phyloP scores from a whole-genome alignment of 2,888 invertebrate species.

The Lapara coniferarum region DNA sequence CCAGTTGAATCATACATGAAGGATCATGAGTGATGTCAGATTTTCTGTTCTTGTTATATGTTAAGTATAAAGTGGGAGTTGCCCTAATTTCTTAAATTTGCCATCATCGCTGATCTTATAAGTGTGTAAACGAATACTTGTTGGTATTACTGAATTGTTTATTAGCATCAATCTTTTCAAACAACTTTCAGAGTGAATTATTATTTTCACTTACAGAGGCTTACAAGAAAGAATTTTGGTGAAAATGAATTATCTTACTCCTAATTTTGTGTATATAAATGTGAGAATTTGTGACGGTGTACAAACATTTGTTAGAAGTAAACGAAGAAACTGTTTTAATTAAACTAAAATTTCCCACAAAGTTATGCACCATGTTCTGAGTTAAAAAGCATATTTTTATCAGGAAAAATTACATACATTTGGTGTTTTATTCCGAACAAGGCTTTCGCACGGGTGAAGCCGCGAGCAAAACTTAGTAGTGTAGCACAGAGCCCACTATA shows the following conservation, averaged over 20 bases:
- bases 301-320: no score
- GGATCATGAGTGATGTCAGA: conserved; percentile 59
- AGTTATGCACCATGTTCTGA: no score
- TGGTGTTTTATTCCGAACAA: no score
- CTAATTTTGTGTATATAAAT: no score
- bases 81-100: conserved; percentile 29
- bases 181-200: background rate
- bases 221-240: background rate
- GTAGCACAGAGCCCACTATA: no score
- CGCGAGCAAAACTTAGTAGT: background rate
- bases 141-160: conserved; percentile 20
- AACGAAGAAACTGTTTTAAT: no score
- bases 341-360: no score
- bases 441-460: background rate
- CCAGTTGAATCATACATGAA: conserved; percentile 56
- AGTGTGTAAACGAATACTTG: conserved; percentile 30
- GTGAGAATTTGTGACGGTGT: no score
- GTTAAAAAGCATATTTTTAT: no score
- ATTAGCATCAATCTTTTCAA: background rate
- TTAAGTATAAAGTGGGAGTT: conserved; percentile 42
- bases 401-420: no score
- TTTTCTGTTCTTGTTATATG: conserved; percentile 43
- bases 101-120: conserved; percentile 27
- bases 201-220: background rate
- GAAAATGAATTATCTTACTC: background rate